Percentiles rank a stretch among this genome's conserved stretches.
These are phyloP conservation scores for Cyanistes caeruleus DNA, from an alignment of 2,113 vertebrate species.

Conservation along the genomic window DNA sequence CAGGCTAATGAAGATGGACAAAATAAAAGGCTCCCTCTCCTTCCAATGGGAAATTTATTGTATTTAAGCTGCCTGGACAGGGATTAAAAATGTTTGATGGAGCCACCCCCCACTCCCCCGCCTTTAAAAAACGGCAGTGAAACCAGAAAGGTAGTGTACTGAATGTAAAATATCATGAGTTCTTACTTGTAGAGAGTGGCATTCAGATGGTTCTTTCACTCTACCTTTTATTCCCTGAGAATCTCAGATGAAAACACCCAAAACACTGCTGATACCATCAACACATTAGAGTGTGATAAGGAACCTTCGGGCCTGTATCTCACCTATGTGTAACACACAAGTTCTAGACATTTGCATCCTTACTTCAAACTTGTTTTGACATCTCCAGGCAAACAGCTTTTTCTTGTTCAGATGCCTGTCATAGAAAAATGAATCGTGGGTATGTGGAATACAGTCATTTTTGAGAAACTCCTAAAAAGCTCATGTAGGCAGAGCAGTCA, in stretches of 20 bases:
- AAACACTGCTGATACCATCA: neutral
- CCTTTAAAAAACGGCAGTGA: neutral
- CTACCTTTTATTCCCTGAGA: neutral
- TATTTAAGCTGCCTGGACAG: neutral
- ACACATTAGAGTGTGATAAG: neutral
- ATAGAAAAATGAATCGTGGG: neutral
- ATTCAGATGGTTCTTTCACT: neutral
- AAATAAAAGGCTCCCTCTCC: neutral
- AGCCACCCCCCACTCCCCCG: fast-evolving
- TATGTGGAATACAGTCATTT: neutral
- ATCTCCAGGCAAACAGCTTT: neutral
- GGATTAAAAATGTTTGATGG: neutral
- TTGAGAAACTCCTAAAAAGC: neutral
- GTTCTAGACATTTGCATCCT: neutral
- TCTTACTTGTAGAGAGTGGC: neutral
- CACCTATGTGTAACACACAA: neutral
- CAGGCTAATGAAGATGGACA: neutral
- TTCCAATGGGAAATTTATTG: neutral
- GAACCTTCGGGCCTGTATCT: conserved; percentile 8
- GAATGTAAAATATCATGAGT: neutral
- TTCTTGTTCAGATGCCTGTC: neutral
- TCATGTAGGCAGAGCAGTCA: neutral
- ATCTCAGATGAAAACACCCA: neutral
- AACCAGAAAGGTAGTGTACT: neutral
- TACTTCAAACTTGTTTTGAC: conserved; percentile 26